A percentile compares a stretch with the other conserved stretches of the same genome.
phyloP scores from a whole-genome alignment of 2,113 vertebrate species.

The Indicator maculatus region DNA sequence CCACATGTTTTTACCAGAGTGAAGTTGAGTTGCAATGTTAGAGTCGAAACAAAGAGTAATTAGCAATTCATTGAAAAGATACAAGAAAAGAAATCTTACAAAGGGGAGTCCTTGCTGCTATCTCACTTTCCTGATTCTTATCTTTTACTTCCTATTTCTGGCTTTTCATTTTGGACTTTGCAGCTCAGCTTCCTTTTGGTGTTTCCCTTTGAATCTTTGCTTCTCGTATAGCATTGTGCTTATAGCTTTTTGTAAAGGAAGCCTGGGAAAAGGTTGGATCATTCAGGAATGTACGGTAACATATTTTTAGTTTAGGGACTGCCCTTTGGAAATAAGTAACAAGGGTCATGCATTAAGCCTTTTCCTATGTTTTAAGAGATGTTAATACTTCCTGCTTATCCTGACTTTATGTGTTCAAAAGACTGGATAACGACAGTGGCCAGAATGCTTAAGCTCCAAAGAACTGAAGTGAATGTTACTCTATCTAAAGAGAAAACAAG shows the following conservation, averaged over 20 bases:
- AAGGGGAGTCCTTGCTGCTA: slow-evolving; percentile 42
- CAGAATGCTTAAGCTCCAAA: neutral
- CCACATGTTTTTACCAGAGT: slow-evolving; percentile 55
- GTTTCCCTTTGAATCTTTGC: slow-evolving; percentile 55
- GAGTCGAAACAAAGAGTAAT: slow-evolving; percentile 60
- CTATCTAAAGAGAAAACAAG: neutral
- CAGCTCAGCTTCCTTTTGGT: slow-evolving; percentile 65
- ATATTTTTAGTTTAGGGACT: slow-evolving; percentile 57
- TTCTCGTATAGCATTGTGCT: slow-evolving; percentile 48
- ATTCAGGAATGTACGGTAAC: slow-evolving; percentile 46
- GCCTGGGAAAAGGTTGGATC: slow-evolving; percentile 36
- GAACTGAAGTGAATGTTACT: neutral
- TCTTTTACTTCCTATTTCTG: slow-evolving; percentile 65
- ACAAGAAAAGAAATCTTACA: slow-evolving; percentile 64
- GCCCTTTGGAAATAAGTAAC: slow-evolving; percentile 5
- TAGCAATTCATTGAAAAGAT: slow-evolving; percentile 66
- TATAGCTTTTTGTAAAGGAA: slow-evolving; percentile 38
- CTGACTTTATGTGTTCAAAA: neutral
- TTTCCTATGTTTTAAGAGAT: slow-evolving; percentile 21
- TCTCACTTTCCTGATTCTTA: slow-evolving; percentile 66
- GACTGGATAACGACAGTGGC: neutral
- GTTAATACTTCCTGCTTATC: neutral
- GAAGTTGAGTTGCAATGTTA: slow-evolving; percentile 10
- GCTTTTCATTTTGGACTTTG: slow-evolving; percentile 65
- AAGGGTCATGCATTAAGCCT: neutral